Percentiles rank a stretch among this genome's conserved stretches.
Conservation (phyloP, 2,888 invertebrate genomes). For the Drosophila colorata region DNA sequence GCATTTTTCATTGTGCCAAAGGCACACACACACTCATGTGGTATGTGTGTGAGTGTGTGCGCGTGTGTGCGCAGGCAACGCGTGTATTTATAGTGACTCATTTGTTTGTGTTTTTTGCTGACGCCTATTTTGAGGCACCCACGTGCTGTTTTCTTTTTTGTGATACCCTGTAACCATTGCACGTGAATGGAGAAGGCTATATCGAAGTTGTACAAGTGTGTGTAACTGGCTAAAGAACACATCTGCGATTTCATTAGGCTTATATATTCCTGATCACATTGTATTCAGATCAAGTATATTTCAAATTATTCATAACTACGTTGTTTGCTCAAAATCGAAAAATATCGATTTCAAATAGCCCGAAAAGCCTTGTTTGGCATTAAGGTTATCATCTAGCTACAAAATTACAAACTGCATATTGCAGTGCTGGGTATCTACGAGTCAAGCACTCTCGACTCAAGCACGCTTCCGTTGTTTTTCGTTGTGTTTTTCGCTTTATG, state of each 20-base stretch:
- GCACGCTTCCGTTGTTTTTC: neutral
- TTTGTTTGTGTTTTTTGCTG: conserved; percentile 70
- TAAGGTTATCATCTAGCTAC: neutral
- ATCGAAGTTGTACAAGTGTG: no score
- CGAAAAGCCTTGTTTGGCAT: no score
- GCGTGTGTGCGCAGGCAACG: conserved; percentile 8
- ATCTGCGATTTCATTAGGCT: neutral
- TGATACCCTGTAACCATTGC: conserved; percentile 5
- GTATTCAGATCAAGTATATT: no score
- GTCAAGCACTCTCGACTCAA: neutral
- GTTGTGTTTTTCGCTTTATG: neutral
- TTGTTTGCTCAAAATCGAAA: no score
- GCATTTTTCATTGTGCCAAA: conserved; percentile 71
- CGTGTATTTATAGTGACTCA: conserved; percentile 70
- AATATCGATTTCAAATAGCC: no score
- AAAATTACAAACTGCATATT: neutral
- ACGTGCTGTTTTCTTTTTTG: conserved; percentile 22
- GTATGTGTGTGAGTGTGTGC: conserved; percentile 20
- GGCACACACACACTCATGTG: conserved; percentile 19
- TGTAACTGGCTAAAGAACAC: neutral
- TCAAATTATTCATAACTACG: no score
- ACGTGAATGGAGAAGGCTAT: neutral
- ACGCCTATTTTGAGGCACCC: conserved; percentile 41
- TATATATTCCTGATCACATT: neutral
- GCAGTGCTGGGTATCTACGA: neutral